Evolutionary conservation across 2,113 vertebrate species (phyloP), one percentile per base, ranked within the genome.

Genomic region (Clarias macrocephalus): DNA sequence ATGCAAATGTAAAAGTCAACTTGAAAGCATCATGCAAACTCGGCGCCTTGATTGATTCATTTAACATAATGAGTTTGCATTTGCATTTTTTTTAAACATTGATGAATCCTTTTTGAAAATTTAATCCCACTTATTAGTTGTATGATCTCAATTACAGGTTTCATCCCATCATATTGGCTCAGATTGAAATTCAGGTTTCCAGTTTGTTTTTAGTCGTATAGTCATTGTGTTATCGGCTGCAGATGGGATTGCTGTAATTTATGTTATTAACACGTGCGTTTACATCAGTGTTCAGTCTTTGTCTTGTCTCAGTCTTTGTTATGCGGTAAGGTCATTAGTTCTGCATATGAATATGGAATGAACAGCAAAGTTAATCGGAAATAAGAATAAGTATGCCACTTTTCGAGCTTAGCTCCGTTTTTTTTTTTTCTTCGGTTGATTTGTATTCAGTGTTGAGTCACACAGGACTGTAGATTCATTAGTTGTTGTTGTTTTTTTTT

Each of bases 1-100:
- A 75, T 80, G 76, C 75, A 80, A 84, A 87, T 81, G 79, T 80
- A 79, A 72, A 28, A 80, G 70, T 87, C 9, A 75, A 82, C 80
- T 82, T 82, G 68, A 87, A 87, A 76, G 80, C n/a, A 1, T 56
- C 62, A 30, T 28, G 57, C 86, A 25, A 63, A 62, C 80, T 30
- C 57, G 52, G 68, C 57, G 19, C 76, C 23, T 79, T 75, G 66
- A 82, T 75, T 54, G 16, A 82, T 28, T 57, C 63, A 2, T 80
- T 59, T 30, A 42, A 70, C 75, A 1, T 85, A 79, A 85, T 63
- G 73, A 65, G 75, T 85, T 63, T 65, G 48, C 52, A 48, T 83
- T 83, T 83, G 12, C 60, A 83, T 65, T 82, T 28, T 54, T 28
- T 11, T 23, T 30, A 28, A 42, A n/a, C 33, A 16, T 42, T 60